Evolutionary conservation across 2,113 vertebrate genomes (phyloP).

Genomic region (Opisthocomus hoazin): DNA sequence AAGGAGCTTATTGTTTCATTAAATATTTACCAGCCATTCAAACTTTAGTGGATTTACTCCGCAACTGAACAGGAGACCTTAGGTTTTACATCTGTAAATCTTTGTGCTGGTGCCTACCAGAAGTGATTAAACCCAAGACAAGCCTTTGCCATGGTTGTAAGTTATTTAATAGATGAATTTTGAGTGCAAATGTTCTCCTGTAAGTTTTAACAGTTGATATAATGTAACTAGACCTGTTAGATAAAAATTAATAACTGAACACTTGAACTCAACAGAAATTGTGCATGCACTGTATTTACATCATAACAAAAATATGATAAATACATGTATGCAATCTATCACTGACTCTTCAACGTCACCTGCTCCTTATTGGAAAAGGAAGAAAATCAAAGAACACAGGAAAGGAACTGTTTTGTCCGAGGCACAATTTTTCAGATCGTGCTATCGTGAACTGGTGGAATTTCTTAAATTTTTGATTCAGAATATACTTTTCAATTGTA

Average conservation of each 20-base stretch:
- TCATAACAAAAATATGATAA: background rate
- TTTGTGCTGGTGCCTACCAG: background rate
- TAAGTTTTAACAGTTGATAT: conserved; percentile 1
- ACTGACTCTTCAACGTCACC: background rate
- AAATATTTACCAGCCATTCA: conserved; percentile 50
- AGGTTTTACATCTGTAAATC: conserved; percentile 8
- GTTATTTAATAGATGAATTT: background rate
- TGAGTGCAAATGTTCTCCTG: background rate
- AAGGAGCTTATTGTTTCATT: conserved; percentile 39
- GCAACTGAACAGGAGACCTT: background rate
- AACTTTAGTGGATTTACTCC: conserved; percentile 35
- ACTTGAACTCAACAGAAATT: background rate
- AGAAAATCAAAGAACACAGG: background rate
- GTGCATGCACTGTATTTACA: background rate
- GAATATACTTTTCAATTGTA: background rate
- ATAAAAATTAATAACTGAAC: background rate
- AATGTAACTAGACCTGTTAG: background rate
- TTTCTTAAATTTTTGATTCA: background rate
- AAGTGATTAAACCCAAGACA: conserved; percentile 12
- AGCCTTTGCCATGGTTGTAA: background rate
- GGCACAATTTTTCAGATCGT: background rate
- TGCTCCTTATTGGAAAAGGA: background rate
- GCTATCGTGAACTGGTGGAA: background rate
- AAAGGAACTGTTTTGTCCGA: background rate
- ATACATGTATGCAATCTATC: background rate